Evolutionary conservation across 2,888 invertebrate species (phyloP), one percentile per base, ranked within the genome.

Genomic region (Seira musarum): DNA sequence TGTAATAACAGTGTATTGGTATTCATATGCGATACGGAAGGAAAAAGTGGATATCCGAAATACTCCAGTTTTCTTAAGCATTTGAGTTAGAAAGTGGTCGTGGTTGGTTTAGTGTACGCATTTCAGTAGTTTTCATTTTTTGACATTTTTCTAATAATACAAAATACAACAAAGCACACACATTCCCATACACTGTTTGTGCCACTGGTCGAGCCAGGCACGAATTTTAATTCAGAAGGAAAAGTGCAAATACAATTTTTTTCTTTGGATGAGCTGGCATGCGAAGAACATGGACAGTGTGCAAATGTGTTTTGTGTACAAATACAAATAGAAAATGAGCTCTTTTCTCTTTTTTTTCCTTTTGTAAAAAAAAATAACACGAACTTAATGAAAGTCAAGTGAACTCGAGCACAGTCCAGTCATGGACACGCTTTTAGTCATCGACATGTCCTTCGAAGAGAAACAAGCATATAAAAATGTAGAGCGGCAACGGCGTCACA

Each of bases 391-490:
- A 69, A 40, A 65, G 65, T 64, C 57, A 64, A 77, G 70, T 60
- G 70, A 60, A 40, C 60, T 53, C 49, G 64, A 5, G 64, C 25
- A 71, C 30, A n/a, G n/a, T 30, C 8, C 30, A 5, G 66, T 77
- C 30, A n/a, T 70, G 71, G 77, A 71, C 77, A 71, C 66, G 71
- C 71, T 70, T 65, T 76, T 77, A 77, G 77, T 77, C 65, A 77
- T 77, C 77, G 77, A 77, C 65, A 77, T 77, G 77, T 71, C 71
- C 71, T 77, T 77, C 77, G 57, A 77, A n/a, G n/a, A n/a, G n/a
- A n/a, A n/a, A 30, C 30, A 30, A 30, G 30, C 30, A 30, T 2
- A 8, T 30, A 8, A 30, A 30, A 30, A 30, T 30, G 30, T 30
- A 30, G 30, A 30, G 30, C 30, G 30, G 8, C 30, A 30, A n/a